Conservation (phyloP, 2,113 vertebrate species). For the Podilymbus podiceps region DNA sequence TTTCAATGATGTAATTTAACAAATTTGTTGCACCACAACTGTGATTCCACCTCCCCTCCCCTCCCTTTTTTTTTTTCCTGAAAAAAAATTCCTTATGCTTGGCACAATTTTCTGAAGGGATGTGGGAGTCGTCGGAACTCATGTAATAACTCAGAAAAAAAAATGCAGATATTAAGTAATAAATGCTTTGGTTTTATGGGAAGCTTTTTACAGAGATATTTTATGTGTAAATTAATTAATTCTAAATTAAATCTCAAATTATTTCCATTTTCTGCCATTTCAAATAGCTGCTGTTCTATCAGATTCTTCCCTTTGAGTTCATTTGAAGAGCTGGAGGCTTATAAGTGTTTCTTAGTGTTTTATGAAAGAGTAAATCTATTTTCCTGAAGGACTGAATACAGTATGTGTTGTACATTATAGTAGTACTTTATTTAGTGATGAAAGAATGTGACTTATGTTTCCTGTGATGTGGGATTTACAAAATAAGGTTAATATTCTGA, state of each 20-base stretch:
- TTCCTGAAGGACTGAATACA: neutral
- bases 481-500: neutral
- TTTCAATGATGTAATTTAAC: neutral
- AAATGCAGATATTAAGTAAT: neutral
- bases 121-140: neutral
- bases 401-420: neutral
- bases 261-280: neutral
- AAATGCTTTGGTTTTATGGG: neutral
- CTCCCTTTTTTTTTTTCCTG: neutral
- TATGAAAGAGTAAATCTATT: neutral
- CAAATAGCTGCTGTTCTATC: neutral
- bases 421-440: neutral
- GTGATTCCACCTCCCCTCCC: neutral
- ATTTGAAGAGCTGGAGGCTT: neutral
- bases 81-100: neutral
- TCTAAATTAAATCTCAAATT: neutral
- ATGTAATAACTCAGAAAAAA: neutral
- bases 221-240: neutral
- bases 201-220: neutral
- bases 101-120: neutral
- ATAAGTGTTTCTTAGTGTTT: neutral
- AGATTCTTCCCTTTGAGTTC: neutral
- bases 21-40: neutral
- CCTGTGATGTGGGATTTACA: neutral
- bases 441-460: neutral